phyloP scores from a whole-genome alignment of 2,797 vertebrate genomes.

The Carapus acus region DNA sequence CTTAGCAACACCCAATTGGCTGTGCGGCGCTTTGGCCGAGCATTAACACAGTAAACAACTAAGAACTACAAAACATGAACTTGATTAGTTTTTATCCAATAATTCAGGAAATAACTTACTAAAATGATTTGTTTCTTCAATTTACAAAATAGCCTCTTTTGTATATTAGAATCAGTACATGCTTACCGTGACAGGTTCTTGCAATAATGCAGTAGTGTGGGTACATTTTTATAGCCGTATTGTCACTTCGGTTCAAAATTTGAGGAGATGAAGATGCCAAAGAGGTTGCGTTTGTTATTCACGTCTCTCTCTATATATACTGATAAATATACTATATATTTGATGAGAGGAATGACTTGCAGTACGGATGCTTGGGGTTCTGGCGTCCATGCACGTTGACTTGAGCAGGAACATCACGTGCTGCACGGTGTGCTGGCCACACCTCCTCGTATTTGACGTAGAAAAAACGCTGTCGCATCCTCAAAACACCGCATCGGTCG shows the following conservation, averaged over 20 bases:
- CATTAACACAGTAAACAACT: constrained; percentile 70
- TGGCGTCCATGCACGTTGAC: constrained; percentile 74
- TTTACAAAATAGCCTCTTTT: constrained; percentile 80
- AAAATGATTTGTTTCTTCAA: constrained; percentile 66
- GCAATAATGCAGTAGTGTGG: constrained; percentile 70
- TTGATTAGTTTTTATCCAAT: constrained; percentile 63
- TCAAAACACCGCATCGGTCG: constrained; percentile 55
- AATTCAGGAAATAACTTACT: constrained; percentile 75
- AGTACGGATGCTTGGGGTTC: constrained; percentile 58
- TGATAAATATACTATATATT: constrained; percentile 64
- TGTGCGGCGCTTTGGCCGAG: constrained; percentile 65
- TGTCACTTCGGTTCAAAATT: constrained; percentile 64
- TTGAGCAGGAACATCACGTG: constrained; percentile 66
- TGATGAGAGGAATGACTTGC: constrained; percentile 64
- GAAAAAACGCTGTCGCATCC: constrained; percentile 58
- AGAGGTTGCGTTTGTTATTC: constrained; percentile 62
- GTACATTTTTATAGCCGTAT: constrained; percentile 64
- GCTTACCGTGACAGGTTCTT: constrained; percentile 71
- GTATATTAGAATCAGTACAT: constrained; percentile 72
- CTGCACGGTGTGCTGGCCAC: constrained; percentile 58
- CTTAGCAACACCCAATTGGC: constrained; percentile 58
- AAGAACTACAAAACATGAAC: constrained; percentile 79
- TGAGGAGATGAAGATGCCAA: constrained; percentile 65
- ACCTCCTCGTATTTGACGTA: constrained; percentile 54
- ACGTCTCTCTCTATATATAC: constrained; percentile 63